Percentiles rank a stretch among this genome's conserved stretches.
Evolutionary conservation across 2,888 invertebrate species (phyloP).

Genomic region (Malthinus seriepunctatus): DNA sequence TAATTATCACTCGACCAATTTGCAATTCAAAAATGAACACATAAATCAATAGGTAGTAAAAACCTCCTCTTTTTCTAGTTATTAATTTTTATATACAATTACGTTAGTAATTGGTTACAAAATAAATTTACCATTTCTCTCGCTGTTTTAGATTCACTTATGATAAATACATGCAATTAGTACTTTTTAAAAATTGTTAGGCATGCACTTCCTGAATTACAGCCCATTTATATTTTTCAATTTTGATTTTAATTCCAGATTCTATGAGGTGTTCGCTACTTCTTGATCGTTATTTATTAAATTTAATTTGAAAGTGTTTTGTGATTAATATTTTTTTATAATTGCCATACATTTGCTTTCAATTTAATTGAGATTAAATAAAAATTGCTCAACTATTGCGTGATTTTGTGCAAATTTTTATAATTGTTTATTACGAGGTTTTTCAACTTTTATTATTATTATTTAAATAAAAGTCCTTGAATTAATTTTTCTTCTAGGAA

Average conservation of each 20-base stretch:
- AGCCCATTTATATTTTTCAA: background rate
- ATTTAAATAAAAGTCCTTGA: background rate
- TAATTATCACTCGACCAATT: too few relatives aligned
- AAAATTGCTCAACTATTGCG: too few relatives aligned
- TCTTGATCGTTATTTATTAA: too few relatives aligned
- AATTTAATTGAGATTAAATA: too few relatives aligned
- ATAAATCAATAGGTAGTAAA: too few relatives aligned
- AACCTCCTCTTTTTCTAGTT: too few relatives aligned
- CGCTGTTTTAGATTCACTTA: background rate
- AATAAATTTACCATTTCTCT: slow-evolving; percentile 1
- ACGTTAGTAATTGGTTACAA: background rate
- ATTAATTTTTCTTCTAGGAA: too few relatives aligned
- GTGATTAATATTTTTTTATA: too few relatives aligned
- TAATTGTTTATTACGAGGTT: background rate
- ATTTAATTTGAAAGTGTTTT: too few relatives aligned
- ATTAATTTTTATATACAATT: background rate
- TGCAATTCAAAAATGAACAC: too few relatives aligned
- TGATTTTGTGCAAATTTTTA: too few relatives aligned
- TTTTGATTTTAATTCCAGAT: slow-evolving; percentile 2
- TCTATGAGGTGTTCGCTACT: background rate
- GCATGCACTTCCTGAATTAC: slow-evolving; percentile 5
- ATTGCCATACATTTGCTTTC: too few relatives aligned
- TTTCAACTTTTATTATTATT: background rate
- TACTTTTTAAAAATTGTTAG: slow-evolving; percentile 1
- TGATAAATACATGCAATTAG: slow-evolving; percentile 4